A percentile compares a stretch with the other conserved stretches of the same genome.
phyloP scores from a whole-genome alignment of 2,888 invertebrate genomes.

The Adelognathus sp. region DNA sequence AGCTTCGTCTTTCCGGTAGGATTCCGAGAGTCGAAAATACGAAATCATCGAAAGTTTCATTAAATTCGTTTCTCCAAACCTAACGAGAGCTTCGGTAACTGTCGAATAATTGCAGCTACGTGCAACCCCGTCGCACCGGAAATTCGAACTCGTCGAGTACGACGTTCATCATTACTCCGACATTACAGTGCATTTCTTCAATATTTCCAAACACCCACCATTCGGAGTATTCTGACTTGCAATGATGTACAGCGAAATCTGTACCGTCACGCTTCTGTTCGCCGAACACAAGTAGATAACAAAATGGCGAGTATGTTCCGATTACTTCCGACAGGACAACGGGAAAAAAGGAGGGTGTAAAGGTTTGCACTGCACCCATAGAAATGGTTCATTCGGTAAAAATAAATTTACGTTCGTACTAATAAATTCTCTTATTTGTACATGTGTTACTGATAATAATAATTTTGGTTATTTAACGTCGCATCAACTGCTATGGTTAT shows the following conservation, averaged over 20 bases:
- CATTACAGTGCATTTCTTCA: conserved; percentile 13
- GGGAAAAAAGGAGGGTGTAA: too few relatives aligned
- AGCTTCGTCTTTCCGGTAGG: neutral
- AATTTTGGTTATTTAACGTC: too few relatives aligned
- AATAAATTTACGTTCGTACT: too few relatives aligned
- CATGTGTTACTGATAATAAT: too few relatives aligned
- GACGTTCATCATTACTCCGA: conserved; percentile 20
- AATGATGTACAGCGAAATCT: neutral
- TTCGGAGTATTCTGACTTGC: neutral
- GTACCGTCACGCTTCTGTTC: neutral
- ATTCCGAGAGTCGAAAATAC: neutral
- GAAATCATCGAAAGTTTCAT: neutral
- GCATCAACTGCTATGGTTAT: too few relatives aligned
- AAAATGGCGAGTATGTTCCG: neutral
- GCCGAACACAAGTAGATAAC: neutral
- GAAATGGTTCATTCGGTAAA: too few relatives aligned
- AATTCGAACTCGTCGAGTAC: conserved; percentile 1
- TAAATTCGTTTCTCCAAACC: neutral
- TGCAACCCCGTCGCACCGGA: neutral
- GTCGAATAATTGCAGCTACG: conserved; percentile 15
- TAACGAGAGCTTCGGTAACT: conserved; percentile 12
- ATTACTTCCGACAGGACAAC: too few relatives aligned
- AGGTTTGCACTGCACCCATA: too few relatives aligned
- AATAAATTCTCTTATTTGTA: too few relatives aligned
- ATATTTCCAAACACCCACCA: conserved; percentile 10